Conservation (phyloP, 2,888 invertebrate species). For the Netelia fuscicornis region DNA sequence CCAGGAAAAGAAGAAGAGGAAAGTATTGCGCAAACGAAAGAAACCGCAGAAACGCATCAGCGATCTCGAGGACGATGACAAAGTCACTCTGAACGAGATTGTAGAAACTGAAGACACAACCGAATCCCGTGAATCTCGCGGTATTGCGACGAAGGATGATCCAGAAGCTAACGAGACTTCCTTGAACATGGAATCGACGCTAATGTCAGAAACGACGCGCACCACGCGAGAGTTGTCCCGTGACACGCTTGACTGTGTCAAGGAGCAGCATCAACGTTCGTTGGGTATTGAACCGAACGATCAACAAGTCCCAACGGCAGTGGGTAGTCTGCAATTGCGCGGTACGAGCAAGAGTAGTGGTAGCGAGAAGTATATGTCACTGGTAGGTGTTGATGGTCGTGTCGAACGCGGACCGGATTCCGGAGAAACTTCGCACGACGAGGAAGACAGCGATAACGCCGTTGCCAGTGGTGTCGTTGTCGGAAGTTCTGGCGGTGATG, state of each 20-base stretch:
- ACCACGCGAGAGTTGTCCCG: constrained; percentile 65
- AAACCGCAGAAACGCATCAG: constrained; percentile 85
- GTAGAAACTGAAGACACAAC: constrained; percentile 73
- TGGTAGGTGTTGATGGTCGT: constrained; percentile 65
- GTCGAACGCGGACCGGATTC: constrained; percentile 78
- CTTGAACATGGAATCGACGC: constrained; percentile 64
- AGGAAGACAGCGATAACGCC: constrained; percentile 80
- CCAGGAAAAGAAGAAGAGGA: constrained; percentile 86
- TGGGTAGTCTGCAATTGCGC: constrained; percentile 69
- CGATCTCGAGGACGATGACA: constrained; percentile 71
- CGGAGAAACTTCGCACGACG: constrained; percentile 82
- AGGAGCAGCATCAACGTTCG: constrained; percentile 77
- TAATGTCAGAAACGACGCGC: constrained; percentile 64
- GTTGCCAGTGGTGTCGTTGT: constrained; percentile 75
- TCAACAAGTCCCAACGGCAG: constrained; percentile 78
- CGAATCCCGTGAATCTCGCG: constrained; percentile 73
- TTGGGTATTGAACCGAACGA: constrained; percentile 79
- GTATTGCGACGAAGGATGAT: constrained; percentile 71
- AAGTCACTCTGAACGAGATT: constrained; percentile 72
- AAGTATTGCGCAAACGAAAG: constrained; percentile 88
- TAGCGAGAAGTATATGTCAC: constrained; percentile 69
- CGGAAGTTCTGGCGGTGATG: constrained; percentile 77
- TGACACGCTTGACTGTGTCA: constrained; percentile 80
- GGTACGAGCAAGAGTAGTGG: constrained; percentile 75
- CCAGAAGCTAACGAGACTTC: constrained; percentile 66